Conservation (phyloP, 2,888 invertebrate species). For the Amblyjoppa fuscipennis region DNA sequence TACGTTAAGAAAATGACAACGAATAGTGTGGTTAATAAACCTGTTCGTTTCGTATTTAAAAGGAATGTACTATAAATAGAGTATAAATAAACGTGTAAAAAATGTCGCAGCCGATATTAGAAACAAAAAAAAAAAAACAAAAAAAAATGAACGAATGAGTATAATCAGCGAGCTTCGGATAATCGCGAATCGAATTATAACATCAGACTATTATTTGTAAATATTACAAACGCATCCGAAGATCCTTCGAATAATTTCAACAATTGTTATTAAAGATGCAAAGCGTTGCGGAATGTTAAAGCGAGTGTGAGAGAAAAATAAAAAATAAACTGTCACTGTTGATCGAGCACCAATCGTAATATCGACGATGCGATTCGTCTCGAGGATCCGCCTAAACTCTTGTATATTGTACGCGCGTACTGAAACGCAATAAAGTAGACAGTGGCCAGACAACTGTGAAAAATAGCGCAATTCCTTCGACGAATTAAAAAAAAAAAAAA, state of each 20-base stretch:
- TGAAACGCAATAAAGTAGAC: slow-evolving; percentile 7
- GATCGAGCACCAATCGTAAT: slow-evolving; percentile 30
- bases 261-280: background rate
- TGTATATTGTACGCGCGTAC: slow-evolving; percentile 3
- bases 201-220: slow-evolving; percentile 2
- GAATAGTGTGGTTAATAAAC: slow-evolving; percentile 50
- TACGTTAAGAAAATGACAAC: slow-evolving; percentile 50
- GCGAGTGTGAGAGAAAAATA: background rate
- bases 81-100: slow-evolving; percentile 10
- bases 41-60: slow-evolving; percentile 35
- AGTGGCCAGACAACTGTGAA: background rate
- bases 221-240: background rate
- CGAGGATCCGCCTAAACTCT: background rate
- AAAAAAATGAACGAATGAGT: slow-evolving; percentile 13
- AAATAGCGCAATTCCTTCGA: background rate
- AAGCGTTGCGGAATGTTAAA: background rate
- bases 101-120: slow-evolving; percentile 3
- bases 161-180: background rate
- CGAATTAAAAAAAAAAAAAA: background rate
- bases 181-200: slow-evolving; percentile 4
- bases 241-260: background rate
- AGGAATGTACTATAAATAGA: slow-evolving; percentile 36
- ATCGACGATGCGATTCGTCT: slow-evolving; percentile 8
- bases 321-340: slow-evolving; percentile 33
- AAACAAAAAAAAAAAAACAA: background rate